phyloP scores from a whole-genome alignment of 2,797 vertebrate species.

The Macropus fuliginosus region DNA sequence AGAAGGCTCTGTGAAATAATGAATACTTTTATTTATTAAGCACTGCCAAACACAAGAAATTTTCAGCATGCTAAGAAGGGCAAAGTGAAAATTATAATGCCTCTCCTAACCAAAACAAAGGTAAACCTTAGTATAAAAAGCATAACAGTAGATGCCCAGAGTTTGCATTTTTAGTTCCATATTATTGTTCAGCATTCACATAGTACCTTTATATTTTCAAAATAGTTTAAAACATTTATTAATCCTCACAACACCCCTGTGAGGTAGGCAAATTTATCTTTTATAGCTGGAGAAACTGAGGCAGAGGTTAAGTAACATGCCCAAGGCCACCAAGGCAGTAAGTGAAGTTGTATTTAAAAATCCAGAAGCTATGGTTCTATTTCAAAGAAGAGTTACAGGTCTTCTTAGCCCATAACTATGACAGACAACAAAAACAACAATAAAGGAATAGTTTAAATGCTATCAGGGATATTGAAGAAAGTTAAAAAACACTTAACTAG shows the following conservation, averaged over 20 bases:
- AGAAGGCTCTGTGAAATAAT: not conserved
- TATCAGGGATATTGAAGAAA: not conserved
- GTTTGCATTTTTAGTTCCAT: not conserved
- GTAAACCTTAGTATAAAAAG: not conserved
- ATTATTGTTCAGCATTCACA: constrained; percentile 21
- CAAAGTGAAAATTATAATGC: not conserved
- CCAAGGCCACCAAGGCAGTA: constrained; percentile 27
- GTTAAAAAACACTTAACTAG: not conserved
- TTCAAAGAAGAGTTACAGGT: constrained; percentile 4
- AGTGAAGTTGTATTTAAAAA: not conserved
- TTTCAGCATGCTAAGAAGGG: not conserved
- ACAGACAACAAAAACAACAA: not conserved
- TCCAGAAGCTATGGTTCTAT: constrained; percentile 16
- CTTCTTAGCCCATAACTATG: constrained; percentile 15
- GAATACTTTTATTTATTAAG: not conserved
- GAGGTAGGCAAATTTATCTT: constrained; percentile 69
- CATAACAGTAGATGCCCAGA: not conserved
- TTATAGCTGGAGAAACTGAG: constrained; percentile 52
- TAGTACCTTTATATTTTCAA: constrained; percentile 55
- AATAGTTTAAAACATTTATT: constrained; percentile 73
- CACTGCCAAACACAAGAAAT: not conserved
- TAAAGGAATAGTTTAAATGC: constrained; percentile 10
- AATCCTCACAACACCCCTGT: constrained; percentile 78
- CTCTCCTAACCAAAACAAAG: not conserved
- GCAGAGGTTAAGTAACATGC: constrained; percentile 38